A percentile compares a stretch with the other conserved stretches of the same genome.
These are phyloP conservation scores for Mythimna impura DNA, from an alignment of 2,888 invertebrate genomes.

Conservation along the genomic window DNA sequence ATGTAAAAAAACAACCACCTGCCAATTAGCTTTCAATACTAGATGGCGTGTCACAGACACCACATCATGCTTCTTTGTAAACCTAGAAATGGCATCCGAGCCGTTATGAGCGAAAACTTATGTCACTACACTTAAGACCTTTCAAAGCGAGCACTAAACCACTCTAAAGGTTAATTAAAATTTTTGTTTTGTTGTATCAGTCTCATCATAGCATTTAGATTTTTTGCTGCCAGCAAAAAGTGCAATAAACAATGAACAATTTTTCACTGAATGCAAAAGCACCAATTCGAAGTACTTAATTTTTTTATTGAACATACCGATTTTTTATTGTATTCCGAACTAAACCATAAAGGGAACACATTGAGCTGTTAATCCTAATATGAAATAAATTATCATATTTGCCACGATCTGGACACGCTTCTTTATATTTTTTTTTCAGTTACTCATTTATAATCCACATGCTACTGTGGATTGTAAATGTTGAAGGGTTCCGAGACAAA, in stretches of 20 bases:
- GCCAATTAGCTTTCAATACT: slow-evolving; percentile 68
- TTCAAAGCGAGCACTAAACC: slow-evolving; percentile 8
- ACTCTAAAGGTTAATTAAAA: slow-evolving; percentile 58
- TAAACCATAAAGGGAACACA: slow-evolving; percentile 13
- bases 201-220: slow-evolving; percentile 37
- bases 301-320: slow-evolving; percentile 9
- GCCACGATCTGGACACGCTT: neutral
- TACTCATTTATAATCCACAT: neutral
- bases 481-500: neutral
- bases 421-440: slow-evolving; percentile 10
- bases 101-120: slow-evolving; percentile 57
- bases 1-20: slow-evolving; percentile 69
- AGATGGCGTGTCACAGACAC: slow-evolving; percentile 62
- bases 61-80: slow-evolving; percentile 55
- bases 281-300: slow-evolving; percentile 13
- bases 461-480: too few species aligned
- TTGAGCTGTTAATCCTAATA: slow-evolving; percentile 33
- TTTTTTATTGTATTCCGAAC: slow-evolving; percentile 10
- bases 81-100: slow-evolving; percentile 65
- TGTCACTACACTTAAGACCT: slow-evolving; percentile 53
- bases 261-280: slow-evolving; percentile 17
- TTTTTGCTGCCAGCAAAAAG: slow-evolving; percentile 38
- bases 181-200: slow-evolving; percentile 48
- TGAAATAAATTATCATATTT: slow-evolving; percentile 31
- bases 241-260: slow-evolving; percentile 25